phyloP scores from a whole-genome alignment of 2,797 vertebrate genomes.

The Siniperca undulata region DNA sequence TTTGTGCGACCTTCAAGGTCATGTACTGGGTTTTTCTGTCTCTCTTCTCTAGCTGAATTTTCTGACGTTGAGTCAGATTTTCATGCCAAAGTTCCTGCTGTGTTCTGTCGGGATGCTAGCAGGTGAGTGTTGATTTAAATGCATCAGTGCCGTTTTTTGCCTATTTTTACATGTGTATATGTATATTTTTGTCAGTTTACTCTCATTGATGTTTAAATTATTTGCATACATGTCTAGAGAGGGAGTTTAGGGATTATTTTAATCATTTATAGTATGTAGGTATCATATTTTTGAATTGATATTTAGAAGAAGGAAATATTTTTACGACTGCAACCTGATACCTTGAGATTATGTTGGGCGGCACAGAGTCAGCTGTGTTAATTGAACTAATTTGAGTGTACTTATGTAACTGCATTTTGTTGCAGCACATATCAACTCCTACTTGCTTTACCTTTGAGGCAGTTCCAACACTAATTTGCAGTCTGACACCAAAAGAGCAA shows the following conservation, averaged over 20 bases:
- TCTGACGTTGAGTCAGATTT: constrained; percentile 97
- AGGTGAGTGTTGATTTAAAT: constrained; percentile 83
- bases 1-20: neutral
- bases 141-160: neutral
- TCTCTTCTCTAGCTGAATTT: constrained; percentile 86
- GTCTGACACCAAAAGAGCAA: no score
- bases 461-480: neutral
- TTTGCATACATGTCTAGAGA: neutral
- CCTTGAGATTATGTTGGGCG: neutral
- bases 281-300: neutral
- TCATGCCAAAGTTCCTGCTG: constrained; percentile 98
- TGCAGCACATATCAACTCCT: neutral
- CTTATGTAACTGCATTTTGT: constrained; percentile 8
- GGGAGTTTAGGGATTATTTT: neutral
- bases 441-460: neutral
- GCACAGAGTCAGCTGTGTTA: neutral
- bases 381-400: constrained; percentile 1
- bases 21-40: neutral
- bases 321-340: neutral
- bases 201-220: neutral
- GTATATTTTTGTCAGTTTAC: neutral
- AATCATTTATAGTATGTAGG: neutral
- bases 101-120: constrained; percentile 93
- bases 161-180: neutral
- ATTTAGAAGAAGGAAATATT: neutral